phyloP scores from a whole-genome alignment of 2,797 vertebrate species.

The Xyrichtys novacula region DNA sequence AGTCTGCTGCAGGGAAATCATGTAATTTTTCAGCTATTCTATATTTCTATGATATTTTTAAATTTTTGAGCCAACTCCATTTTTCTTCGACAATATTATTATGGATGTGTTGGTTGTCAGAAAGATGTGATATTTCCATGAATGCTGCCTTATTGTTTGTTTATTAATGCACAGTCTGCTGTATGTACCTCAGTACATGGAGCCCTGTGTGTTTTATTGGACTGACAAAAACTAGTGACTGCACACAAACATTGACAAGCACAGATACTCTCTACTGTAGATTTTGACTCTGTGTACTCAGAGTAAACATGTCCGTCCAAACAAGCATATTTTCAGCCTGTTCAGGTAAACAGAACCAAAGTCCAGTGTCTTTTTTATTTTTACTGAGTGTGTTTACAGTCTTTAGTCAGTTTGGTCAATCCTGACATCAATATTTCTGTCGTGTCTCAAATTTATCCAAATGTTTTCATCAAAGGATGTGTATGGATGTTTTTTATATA shows the following conservation, averaged over 20 bases:
- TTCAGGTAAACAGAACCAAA: neutral
- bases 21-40: neutral
- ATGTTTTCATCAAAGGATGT: too few relatives aligned
- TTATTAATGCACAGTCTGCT: neutral
- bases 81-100: neutral
- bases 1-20: neutral
- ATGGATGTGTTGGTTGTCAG: neutral
- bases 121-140: neutral
- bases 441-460: too few relatives aligned
- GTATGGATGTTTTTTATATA: too few relatives aligned
- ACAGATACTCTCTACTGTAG: neutral
- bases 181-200: too few relatives aligned
- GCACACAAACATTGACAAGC: neutral
- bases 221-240: constrained; percentile 1
- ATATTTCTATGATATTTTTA: too few relatives aligned
- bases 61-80: constrained; percentile 30
- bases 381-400: neutral
- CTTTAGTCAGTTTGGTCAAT: constrained; percentile 12
- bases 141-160: neutral
- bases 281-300: neutral
- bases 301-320: neutral
- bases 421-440: too few relatives aligned
- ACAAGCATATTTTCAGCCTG: constrained; percentile 16
- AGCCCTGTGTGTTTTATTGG: neutral
- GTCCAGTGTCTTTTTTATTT: constrained; percentile 5